A percentile compares a stretch with the other conserved stretches of the same genome.
These are phyloP conservation scores for Polydrusus tereticollis DNA, from an alignment of 2,888 invertebrate species.

Conservation along the genomic window DNA sequence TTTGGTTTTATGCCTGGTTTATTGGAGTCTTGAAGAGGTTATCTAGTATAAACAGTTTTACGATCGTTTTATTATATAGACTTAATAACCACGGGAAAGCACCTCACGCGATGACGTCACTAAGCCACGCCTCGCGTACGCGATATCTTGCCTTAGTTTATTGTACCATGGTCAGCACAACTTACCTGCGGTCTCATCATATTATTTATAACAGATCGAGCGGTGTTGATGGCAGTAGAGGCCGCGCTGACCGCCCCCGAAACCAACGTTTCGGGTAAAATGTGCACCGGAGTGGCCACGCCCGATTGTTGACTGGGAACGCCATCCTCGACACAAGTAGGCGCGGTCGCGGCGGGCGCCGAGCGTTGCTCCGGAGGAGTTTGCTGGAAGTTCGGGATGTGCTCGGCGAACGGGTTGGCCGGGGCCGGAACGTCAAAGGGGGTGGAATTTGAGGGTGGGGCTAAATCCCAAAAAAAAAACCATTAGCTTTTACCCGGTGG, in stretches of 20 bases:
- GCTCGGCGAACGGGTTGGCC: slow-evolving; percentile 23
- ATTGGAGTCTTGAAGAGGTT: too few species aligned
- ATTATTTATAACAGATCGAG: slow-evolving; percentile 66
- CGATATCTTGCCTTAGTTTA: too few species aligned
- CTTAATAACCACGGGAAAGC: too few species aligned
- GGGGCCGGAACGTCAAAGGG: neutral
- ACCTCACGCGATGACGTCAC: too few species aligned
- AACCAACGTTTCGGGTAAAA: slow-evolving; percentile 65
- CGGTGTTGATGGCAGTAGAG: slow-evolving; percentile 66
- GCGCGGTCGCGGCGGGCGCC: neutral
- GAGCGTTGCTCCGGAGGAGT: slow-evolving; percentile 50
- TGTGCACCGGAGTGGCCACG: slow-evolving; percentile 52
- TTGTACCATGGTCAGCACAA: too few species aligned
- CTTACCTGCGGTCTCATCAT: slow-evolving; percentile 60
- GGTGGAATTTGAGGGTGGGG: neutral
- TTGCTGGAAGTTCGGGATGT: slow-evolving; percentile 56
- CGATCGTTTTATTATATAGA: too few species aligned
- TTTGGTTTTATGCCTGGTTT: too few species aligned
- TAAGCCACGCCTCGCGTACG: too few species aligned
- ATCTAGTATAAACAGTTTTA: too few species aligned
- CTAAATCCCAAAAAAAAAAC: neutral
- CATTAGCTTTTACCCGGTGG: too few species aligned
- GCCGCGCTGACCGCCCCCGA: slow-evolving; percentile 67
- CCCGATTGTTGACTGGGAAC: too few species aligned
- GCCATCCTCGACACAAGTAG: neutral